These are phyloP conservation scores for Falco peregrinus DNA, from an alignment of 2,797 vertebrate genomes.

Conservation along the genomic window DNA sequence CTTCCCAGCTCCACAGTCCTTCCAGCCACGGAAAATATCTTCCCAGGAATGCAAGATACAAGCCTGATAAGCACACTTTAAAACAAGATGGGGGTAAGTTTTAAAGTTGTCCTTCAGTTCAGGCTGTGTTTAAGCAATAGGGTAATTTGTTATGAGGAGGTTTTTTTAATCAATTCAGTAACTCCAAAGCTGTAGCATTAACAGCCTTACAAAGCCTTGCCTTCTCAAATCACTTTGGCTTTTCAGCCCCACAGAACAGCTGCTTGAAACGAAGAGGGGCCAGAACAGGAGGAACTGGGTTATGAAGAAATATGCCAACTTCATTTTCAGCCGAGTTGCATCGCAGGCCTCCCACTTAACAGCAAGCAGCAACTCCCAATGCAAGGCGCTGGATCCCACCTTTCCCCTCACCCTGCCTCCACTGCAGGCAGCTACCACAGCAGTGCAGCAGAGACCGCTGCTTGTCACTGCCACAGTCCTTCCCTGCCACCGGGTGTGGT, in stretches of 20 bases:
- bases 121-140: not conserved
- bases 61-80: not conserved
- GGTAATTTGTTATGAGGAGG: not conserved
- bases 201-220: not conserved
- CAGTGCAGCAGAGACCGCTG: not conserved
- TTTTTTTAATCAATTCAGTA: not conserved
- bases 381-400: not conserved
- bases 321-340: not conserved
- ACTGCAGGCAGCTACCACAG: not conserved
- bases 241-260: not conserved
- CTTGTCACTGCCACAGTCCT: not conserved
- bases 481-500: not conserved
- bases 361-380: rapidly evolving
- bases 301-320: rapidly evolving
- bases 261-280: not conserved
- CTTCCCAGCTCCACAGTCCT: not conserved
- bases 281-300: not conserved
- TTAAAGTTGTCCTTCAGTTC: not conserved
- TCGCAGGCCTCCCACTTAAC: not conserved
- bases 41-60: not conserved
- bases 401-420: not conserved
- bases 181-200: not conserved
- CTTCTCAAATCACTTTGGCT: not conserved
- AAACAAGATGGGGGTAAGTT: not conserved
- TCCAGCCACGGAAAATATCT: not conserved